Conservation (phyloP, 1,140 invertebrate species). For the Drosophila subpulchrella region DNA sequence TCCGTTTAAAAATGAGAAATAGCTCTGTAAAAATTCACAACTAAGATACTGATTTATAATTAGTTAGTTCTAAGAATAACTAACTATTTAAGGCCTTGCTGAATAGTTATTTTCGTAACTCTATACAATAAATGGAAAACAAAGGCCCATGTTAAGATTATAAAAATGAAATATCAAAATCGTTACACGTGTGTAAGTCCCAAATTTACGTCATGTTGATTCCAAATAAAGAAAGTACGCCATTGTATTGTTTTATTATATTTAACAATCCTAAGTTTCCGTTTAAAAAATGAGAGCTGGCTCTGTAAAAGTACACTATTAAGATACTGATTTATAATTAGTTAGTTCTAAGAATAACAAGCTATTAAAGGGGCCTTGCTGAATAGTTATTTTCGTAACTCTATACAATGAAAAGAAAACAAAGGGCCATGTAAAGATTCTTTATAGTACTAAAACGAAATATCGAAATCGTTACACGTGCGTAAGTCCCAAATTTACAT, state of each 20-base stretch:
- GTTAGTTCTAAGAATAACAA: background rate
- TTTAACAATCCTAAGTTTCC: background rate
- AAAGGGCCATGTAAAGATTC: background rate
- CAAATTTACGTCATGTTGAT: too few relatives aligned
- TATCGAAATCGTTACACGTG: slow-evolving; percentile 22
- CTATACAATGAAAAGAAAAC: background rate
- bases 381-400: background rate
- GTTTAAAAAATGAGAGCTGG: background rate
- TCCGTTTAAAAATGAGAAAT: background rate
- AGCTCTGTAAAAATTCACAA: background rate
- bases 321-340: background rate
- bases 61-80: background rate
- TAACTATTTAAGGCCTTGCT: background rate
- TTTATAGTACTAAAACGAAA: background rate
- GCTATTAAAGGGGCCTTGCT: background rate
- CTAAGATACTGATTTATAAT: background rate
- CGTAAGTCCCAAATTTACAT: slow-evolving; percentile 14
- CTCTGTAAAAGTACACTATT: background rate
- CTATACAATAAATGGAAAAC: background rate
- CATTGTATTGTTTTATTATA: background rate
- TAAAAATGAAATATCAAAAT: background rate
- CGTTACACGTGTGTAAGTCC: slow-evolving; percentile 34
- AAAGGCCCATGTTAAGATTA: background rate
- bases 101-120: background rate
- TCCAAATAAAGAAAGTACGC: background rate